Conservation (phyloP, 2,888 invertebrate genomes). For the Cerastis leucographa region DNA sequence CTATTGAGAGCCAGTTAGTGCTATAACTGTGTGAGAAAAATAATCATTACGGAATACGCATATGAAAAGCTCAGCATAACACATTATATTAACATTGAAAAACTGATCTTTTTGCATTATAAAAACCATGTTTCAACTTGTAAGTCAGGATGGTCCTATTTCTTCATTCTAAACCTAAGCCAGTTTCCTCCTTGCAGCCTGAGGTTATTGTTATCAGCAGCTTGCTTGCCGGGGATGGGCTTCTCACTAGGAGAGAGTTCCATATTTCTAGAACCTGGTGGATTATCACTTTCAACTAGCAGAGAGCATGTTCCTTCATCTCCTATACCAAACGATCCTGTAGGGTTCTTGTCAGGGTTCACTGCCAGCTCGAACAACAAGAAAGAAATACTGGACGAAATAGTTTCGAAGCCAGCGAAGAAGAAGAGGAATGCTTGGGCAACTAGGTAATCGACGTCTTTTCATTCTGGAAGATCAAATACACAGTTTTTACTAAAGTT, state of each 20-base stretch:
- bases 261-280: conserved; percentile 78
- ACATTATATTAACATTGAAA: not conserved
- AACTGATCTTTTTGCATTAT: not conserved
- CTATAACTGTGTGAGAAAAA: too few species aligned
- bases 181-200: conserved; percentile 78
- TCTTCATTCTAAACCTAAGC: conserved; percentile 70
- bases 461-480: conserved; percentile 68
- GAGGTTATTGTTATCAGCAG: conserved; percentile 69
- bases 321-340: conserved; percentile 77
- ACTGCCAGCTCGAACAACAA: conserved; percentile 76
- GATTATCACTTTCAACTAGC: conserved; percentile 80
- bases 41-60: not conserved
- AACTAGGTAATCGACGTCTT: conserved; percentile 72
- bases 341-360: conserved; percentile 75
- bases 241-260: conserved; percentile 76
- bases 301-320: conserved; percentile 77
- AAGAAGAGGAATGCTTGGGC: conserved; percentile 79
- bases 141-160: not conserved
- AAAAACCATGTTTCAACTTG: too few species aligned
- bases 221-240: conserved; percentile 74
- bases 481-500: not conserved
- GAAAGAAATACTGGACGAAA: conserved; percentile 75
- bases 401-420: conserved; percentile 78
- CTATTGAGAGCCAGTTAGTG: too few species aligned
- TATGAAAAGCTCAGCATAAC: not conserved